Conservation (phyloP, 2,113 vertebrate species). For the Tragelaphus imberbis region DNA sequence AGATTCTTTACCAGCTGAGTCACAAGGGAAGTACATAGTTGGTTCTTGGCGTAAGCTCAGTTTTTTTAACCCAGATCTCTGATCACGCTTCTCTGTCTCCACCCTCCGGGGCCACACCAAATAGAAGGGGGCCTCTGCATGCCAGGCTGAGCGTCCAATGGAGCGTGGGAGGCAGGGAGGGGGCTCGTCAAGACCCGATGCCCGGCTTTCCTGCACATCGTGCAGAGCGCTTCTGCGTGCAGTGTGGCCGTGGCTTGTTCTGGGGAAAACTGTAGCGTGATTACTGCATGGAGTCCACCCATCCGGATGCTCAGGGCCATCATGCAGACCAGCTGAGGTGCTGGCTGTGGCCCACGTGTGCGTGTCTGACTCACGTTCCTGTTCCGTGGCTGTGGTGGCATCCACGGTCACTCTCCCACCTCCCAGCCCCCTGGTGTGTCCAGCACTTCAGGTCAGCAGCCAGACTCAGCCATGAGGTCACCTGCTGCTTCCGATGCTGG, state of each 20-base stretch:
- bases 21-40: background rate
- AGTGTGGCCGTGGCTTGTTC: background rate
- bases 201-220: background rate
- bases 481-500: background rate
- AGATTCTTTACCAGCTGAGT: background rate
- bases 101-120: background rate
- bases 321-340: background rate
- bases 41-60: background rate
- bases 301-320: rapidly evolving
- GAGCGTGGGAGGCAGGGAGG: background rate
- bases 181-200: rapidly evolving
- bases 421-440: too few relatives aligned
- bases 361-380: rapidly evolving
- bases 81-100: background rate
- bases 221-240: too few relatives aligned
- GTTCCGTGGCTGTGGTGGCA: rapidly evolving
- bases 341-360: background rate
- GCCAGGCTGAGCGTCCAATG: rapidly evolving
- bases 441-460: background rate
- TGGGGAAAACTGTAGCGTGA: rapidly evolving
- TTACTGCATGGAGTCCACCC: rapidly evolving
- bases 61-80: background rate
- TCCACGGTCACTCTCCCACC: background rate
- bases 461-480: rapidly evolving
- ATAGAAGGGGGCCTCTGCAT: background rate